Percentiles rank a stretch among this genome's conserved stretches.
Conservation (phyloP, 2,113 vertebrate species). For the Hydrolagus affinis region DNA sequence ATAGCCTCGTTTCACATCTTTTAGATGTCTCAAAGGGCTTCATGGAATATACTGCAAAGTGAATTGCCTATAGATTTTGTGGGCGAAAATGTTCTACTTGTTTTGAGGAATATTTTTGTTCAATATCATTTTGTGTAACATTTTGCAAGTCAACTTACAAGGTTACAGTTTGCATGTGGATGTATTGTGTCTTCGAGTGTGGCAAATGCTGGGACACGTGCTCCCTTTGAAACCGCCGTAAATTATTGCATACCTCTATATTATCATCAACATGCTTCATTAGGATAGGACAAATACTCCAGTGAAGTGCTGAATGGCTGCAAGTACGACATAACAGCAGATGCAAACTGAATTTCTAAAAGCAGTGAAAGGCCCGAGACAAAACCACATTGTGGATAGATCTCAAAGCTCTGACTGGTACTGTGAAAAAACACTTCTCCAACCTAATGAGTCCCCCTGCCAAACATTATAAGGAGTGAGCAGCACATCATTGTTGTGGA, state of each 20-base stretch:
- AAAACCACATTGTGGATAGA: slow-evolving; percentile 73
- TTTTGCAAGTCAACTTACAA: too few species aligned
- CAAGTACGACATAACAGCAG: slow-evolving; percentile 54
- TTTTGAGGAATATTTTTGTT: too few species aligned
- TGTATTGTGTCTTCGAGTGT: slow-evolving; percentile 44
- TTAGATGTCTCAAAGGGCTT: too few species aligned
- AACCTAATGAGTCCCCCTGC: slow-evolving; percentile 65
- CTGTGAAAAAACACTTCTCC: slow-evolving; percentile 64
- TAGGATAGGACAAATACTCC: slow-evolving; percentile 64
- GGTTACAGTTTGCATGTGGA: slow-evolving; percentile 34
- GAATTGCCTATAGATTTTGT: too few species aligned
- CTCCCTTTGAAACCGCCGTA: slow-evolving; percentile 49
- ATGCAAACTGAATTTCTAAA: slow-evolving; percentile 58
- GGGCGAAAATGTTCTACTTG: too few species aligned
- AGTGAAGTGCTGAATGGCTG: slow-evolving; percentile 55
- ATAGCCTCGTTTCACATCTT: too few species aligned
- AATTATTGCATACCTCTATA: slow-evolving; percentile 66
- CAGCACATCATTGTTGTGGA: too few species aligned
- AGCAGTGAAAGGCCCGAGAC: slow-evolving; percentile 60
- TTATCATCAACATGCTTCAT: slow-evolving; percentile 69
- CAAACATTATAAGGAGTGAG: slow-evolving; percentile 38
- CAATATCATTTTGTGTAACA: too few species aligned
- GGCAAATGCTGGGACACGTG: slow-evolving; percentile 48
- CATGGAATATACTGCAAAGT: too few species aligned
- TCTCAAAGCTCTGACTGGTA: slow-evolving; percentile 76